These are phyloP conservation scores for Hemicordylus capensis DNA, from an alignment of 2,113 vertebrate genomes.

Conservation along the genomic window DNA sequence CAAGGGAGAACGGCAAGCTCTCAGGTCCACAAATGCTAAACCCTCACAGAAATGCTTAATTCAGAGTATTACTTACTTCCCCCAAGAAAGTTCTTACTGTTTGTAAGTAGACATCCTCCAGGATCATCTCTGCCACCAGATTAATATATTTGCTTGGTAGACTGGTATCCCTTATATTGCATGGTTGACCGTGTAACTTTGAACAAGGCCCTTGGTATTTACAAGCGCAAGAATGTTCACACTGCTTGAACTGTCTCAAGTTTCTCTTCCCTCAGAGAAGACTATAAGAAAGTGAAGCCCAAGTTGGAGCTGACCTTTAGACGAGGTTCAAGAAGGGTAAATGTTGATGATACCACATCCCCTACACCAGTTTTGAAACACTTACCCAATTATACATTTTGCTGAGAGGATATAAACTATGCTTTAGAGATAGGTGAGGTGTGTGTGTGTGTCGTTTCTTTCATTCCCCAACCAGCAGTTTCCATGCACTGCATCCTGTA, in stretches of 20 bases:
- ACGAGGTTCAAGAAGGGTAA: background rate
- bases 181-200: background rate
- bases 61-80: background rate
- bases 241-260: background rate
- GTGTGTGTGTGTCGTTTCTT: background rate
- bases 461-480: background rate
- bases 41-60: background rate
- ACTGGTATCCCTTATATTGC: background rate
- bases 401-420: background rate
- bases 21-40: background rate
- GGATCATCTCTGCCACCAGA: background rate
- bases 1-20: background rate
- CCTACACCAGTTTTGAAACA: background rate
- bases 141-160: background rate
- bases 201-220: slow-evolving; percentile 9
- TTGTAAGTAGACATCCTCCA: background rate
- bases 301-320: background rate
- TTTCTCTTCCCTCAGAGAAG: background rate
- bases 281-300: background rate
- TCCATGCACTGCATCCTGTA: background rate
- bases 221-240: background rate
- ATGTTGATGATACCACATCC: background rate
- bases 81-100: background rate
- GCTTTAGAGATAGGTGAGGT: background rate
- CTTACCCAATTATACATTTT: background rate